phyloP scores from a whole-genome alignment of 2,797 vertebrate species.

The Paguma larvata region DNA sequence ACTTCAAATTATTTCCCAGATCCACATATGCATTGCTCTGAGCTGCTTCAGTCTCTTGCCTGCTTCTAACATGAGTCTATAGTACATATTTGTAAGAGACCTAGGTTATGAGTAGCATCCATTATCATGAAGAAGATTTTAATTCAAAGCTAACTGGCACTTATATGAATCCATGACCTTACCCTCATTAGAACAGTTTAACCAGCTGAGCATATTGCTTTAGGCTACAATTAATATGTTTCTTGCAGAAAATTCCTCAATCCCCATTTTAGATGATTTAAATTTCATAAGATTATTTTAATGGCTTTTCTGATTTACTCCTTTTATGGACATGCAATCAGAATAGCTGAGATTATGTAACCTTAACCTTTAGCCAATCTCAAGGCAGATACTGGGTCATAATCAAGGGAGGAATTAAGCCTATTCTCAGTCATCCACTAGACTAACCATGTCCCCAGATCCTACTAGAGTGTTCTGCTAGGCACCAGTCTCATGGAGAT shows the following conservation, averaged over 20 bases:
- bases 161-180: slow-evolving; percentile 39
- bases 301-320: neutral
- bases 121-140: slow-evolving; percentile 6
- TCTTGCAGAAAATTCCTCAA: slow-evolving; percentile 45
- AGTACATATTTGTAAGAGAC: neutral
- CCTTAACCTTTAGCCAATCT: neutral
- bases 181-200: slow-evolving; percentile 38
- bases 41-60: neutral
- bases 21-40: neutral
- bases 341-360: slow-evolving; percentile 29
- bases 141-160: slow-evolving; percentile 61
- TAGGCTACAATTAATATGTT: slow-evolving; percentile 61
- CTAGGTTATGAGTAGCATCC: neutral
- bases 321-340: neutral
- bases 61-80: neutral
- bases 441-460: neutral
- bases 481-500: neutral
- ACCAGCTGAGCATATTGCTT: slow-evolving; percentile 6
- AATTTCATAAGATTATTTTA: slow-evolving; percentile 53
- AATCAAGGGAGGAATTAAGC: neutral
- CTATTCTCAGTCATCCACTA: neutral
- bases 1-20: slow-evolving; percentile 37
- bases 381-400: neutral
- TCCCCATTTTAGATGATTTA: slow-evolving; percentile 34
- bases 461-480: neutral